A percentile compares a stretch with the other conserved stretches of the same genome.
These are phyloP conservation scores for Polymixis lichenea DNA, from an alignment of 2,888 invertebrate genomes.

Conservation along the genomic window DNA sequence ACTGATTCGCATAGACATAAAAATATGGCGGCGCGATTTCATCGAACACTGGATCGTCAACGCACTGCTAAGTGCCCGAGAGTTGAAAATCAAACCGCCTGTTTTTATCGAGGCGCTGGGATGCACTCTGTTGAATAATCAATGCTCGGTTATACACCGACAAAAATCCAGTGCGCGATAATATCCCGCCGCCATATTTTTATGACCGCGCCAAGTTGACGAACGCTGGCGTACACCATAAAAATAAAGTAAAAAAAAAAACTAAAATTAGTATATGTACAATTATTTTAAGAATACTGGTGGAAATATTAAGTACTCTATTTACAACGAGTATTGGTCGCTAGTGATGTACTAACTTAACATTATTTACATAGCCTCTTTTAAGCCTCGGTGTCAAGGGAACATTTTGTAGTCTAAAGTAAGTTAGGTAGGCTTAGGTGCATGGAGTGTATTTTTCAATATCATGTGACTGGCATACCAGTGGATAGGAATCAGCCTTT, in stretches of 20 bases:
- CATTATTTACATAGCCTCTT: conserved; percentile 53
- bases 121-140: too few relatives aligned
- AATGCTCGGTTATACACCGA: too few relatives aligned
- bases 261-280: conserved; percentile 72
- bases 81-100: too few relatives aligned
- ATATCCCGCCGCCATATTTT: too few relatives aligned
- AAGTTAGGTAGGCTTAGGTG: background rate
- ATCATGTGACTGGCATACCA: background rate
- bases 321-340: conserved; percentile 70
- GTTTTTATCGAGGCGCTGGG: too few relatives aligned
- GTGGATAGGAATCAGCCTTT: conserved; percentile 33
- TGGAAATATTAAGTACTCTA: conserved; percentile 70
- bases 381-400: conserved; percentile 37
- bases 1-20: too few relatives aligned
- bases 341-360: conserved; percentile 43
- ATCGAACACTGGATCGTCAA: too few relatives aligned
- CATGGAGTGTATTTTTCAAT: conserved; percentile 10
- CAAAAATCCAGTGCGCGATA: too few relatives aligned
- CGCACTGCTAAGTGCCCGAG: too few relatives aligned
- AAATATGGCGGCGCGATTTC: too few relatives aligned
- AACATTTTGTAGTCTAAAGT: background rate
- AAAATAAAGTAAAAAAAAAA: conserved; percentile 30
- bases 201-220: conserved; percentile 3
- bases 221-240: background rate
- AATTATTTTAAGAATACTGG: conserved; percentile 77